Evolutionary conservation across 1,140 invertebrate species (phyloP).

Genomic region (Diprion similis): DNA sequence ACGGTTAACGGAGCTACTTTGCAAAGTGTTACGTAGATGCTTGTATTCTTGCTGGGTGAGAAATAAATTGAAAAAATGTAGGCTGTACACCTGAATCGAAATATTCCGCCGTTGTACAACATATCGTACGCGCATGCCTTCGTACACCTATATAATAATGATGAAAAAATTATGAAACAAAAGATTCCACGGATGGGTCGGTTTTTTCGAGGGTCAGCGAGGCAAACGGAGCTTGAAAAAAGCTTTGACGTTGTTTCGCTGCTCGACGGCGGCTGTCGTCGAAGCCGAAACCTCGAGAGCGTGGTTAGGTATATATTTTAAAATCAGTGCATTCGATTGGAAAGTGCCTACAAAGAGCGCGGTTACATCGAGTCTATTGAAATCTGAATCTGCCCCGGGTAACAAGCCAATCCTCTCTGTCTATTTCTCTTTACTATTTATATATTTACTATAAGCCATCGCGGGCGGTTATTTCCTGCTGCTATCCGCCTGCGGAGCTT

Average conservation of each 20-base stretch:
- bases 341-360: slow-evolving; percentile 60
- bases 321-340: slow-evolving; percentile 61
- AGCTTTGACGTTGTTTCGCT: slow-evolving; percentile 54
- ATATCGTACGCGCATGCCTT: too few relatives aligned
- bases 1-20: slow-evolving; percentile 36
- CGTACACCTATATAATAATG: slow-evolving; percentile 50
- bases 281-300: slow-evolving; percentile 51
- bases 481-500: too few relatives aligned
- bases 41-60: slow-evolving; percentile 18
- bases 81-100: too few relatives aligned
- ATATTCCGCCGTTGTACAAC: too few relatives aligned
- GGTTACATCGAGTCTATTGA: slow-evolving; percentile 62
- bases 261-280: slow-evolving; percentile 38
- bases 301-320: slow-evolving; percentile 53
- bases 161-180: slow-evolving; percentile 62
- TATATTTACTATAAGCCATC: background rate
- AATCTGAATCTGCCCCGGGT: slow-evolving; percentile 43
- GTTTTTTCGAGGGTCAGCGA: slow-evolving; percentile 62
- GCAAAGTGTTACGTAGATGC: slow-evolving; percentile 30
- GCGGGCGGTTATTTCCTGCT: too few relatives aligned
- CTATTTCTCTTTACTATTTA: background rate
- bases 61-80: background rate
- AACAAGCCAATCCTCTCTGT: background rate
- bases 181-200: slow-evolving; percentile 63
- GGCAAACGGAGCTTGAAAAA: slow-evolving; percentile 52